Base-by-base conservation (phyloP, 1,140 invertebrate genomes). In the Drosophila repletoides region DNA sequence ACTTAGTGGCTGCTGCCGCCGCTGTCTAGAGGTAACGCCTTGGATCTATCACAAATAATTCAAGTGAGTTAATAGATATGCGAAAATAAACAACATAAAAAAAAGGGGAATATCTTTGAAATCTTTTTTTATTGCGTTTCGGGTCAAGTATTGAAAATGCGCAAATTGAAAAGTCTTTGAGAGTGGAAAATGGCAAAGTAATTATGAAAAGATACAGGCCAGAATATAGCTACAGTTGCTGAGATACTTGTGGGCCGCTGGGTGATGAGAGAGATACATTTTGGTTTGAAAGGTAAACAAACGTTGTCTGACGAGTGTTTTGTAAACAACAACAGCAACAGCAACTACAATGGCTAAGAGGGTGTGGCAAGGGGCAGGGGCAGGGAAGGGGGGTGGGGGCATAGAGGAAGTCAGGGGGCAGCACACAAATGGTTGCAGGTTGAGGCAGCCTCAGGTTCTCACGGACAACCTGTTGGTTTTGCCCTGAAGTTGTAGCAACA, bases 401-500 rank as follows among this genome's bases (percentile, higher is more conserved):
- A 9, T 10, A 15, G 14, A 2, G 41, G 10, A 7, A 1, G 12
- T 24, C 21, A 1, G 55, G 29, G 26, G 38, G 38, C 26, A 45
- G 29, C 10, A 6, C 33, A 51, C 24, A 51, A 60, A 31, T 34
- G 49, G 26, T 58, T 31, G 43, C 53, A 66, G 55, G 43, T 66
- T 59, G 63, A 66, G 63, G 63, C 55, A 66, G 63, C 63, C 59
- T 59, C 63, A 59, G 43, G 53, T 66, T 65, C 61, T 65, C 61
- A 65, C 52, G 41, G 53, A 58, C 53, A 33, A 65, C 61, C 61
- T 65, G 53, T 66, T 60, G 51, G 60, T 21, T 36, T n/a, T 43
- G 58, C 38, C 60, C 36, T n/a, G 10, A 12, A 34, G 22, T 34
- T 36, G 34, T 15, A 17, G 10, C 12, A 63, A 41, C 46, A 52